A percentile compares a stretch with the other conserved stretches of the same genome.
These are phyloP conservation scores for Mastacembelus armatus DNA, from an alignment of 2,797 vertebrate genomes.

Conservation along the genomic window DNA sequence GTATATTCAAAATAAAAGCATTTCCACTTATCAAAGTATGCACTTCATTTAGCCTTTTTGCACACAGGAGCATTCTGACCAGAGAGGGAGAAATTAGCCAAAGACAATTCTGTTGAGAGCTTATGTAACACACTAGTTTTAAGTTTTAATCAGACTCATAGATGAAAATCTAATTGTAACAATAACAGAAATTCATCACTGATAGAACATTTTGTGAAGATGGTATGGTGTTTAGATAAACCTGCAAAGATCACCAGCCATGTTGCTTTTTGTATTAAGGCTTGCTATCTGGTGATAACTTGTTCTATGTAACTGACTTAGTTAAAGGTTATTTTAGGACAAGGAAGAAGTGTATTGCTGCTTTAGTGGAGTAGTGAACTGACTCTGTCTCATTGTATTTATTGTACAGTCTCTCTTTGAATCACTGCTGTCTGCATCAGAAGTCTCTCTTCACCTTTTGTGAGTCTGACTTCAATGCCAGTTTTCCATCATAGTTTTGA, in stretches of 20 bases:
- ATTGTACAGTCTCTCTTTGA: not conserved
- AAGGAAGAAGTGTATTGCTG: not conserved
- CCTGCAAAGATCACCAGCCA: no score
- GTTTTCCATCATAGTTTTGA: not conserved
- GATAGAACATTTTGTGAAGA: not conserved
- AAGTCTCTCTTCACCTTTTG: not conserved
- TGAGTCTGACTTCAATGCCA: not conserved
- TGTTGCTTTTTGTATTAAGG: not conserved
- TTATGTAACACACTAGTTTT: no score
- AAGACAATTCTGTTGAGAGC: no score
- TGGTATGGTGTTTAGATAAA: not conserved
- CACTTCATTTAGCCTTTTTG: no score
- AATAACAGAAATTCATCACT: not conserved
- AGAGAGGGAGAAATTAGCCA: no score
- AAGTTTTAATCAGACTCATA: no score
- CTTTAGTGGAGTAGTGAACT: not conserved
- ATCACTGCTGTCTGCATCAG: not conserved
- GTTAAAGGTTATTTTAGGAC: not conserved
- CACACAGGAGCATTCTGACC: no score
- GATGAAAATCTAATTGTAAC: not conserved
- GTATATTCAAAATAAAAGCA: not conserved
- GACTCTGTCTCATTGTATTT: not conserved
- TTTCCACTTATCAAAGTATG: no score
- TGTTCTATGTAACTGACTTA: not conserved
- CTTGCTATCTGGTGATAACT: not conserved